Base-by-base conservation (phyloP, 2,113 vertebrate genomes). In the Pedetes capensis region DNA sequence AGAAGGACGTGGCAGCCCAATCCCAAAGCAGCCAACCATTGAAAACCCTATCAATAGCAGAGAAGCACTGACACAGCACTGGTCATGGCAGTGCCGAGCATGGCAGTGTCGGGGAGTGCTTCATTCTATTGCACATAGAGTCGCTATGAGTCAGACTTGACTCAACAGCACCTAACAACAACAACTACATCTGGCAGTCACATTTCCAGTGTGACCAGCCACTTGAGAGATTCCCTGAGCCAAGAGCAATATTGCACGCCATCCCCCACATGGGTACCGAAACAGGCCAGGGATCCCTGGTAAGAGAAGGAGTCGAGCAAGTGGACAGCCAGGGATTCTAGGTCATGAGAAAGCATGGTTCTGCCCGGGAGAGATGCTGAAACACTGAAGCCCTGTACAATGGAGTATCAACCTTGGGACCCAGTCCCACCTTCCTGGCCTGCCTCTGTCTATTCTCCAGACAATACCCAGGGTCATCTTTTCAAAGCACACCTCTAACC, bases 331-430 rank as follows among this genome's bases (percentile, higher is more conserved):
- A 42, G 18, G 53, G 23, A 63, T 69, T 44, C 59, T 4, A 49
- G 61, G 44, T 25, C 23, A 3, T 47, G 0, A 2, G 81, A 47
- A 63, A 42, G n/a, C 23, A 2, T 14, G 27, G 25, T 37, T 81
- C 72, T 86, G 20, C 68, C 17, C n/a, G 4, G 11, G 22, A 34
- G 34, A 22, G 22, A 49, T 17, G 66, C 13, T 4, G 3, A 6
- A 25, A 49, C 11, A 1, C 44, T 4, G 0, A 23, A 1, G 0
- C 55, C 34, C 66, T 63, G 4, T 34, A 11, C 49, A 4, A 1
- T 25, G 66, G 37, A 18, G 64, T 16, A 12, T 29, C 47, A 8
- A 9, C 49, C 34, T 8, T 20, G 20, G 13, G 34, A 8, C n/a
- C 63, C 23, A 2, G 0, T 42, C 85, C 32, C 20, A 32, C 42